Evolutionary conservation across 2,113 vertebrate species (phyloP).

Genomic region (Cyanoramphus novaezelandiae): DNA sequence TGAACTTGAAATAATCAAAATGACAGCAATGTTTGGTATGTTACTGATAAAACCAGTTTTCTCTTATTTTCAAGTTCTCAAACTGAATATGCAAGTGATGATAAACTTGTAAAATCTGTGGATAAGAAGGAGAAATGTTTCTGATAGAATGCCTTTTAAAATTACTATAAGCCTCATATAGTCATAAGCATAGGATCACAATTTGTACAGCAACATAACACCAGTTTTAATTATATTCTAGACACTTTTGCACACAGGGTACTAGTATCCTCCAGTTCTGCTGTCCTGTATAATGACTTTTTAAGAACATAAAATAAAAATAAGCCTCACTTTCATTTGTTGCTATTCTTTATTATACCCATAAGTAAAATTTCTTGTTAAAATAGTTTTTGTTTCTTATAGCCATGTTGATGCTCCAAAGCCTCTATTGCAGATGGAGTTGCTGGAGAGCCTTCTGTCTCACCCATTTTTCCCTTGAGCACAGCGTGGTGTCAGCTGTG

Average conservation of each 20-base stretch:
- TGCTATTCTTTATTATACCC: background rate
- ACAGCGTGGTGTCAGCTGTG: accelerated
- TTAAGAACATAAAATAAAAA: background rate
- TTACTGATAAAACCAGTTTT: background rate
- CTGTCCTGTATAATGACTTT: background rate
- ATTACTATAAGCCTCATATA: background rate
- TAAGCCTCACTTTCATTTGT: background rate
- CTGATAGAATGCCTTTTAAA: background rate
- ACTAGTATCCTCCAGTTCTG: background rate
- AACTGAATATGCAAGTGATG: background rate
- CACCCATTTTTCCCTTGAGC: background rate
- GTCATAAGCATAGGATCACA: background rate
- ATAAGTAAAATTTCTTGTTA: background rate
- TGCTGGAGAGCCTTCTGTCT: background rate
- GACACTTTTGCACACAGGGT: background rate
- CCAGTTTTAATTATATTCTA: background rate
- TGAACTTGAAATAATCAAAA: background rate
- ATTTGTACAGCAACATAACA: background rate
- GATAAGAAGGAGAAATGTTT: background rate
- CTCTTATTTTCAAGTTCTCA: background rate
- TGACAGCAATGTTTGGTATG: background rate
- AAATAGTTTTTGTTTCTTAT: background rate
- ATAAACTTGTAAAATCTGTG: background rate
- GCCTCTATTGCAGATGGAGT: background rate
- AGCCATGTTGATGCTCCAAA: background rate